Evolutionary conservation across 2,797 vertebrate genomes (phyloP).

Genomic region (Monodelphis domestica): DNA sequence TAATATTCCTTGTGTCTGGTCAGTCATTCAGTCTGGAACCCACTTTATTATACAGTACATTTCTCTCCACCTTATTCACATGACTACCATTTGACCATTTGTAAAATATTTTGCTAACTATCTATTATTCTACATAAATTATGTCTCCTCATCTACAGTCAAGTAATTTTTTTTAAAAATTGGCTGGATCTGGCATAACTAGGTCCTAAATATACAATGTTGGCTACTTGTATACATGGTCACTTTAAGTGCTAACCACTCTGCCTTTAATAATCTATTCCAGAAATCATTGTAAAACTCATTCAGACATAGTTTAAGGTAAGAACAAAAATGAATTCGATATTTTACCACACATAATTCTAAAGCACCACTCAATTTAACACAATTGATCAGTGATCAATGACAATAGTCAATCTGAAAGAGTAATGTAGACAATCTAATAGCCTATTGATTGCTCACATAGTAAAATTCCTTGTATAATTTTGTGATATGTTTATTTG

Average conservation of each 20-base stretch:
- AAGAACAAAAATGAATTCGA: neutral
- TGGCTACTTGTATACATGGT: too few species aligned
- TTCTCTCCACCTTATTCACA: neutral
- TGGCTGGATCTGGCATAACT: neutral
- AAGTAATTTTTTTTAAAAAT: neutral
- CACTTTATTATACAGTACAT: neutral
- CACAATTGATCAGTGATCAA: neutral
- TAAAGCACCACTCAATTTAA: neutral
- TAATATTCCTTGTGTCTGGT: neutral
- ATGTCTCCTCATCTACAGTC: neutral
- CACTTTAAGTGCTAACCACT: neutral
- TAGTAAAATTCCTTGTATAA: neutral
- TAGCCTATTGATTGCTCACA: neutral
- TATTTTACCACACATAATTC: neutral
- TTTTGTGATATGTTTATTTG: slow-evolving; percentile 9
- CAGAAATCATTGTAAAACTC: neutral
- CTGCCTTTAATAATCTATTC: neutral
- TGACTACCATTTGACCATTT: neutral
- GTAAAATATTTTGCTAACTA: neutral
- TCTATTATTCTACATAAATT: neutral
- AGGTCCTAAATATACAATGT: neutral
- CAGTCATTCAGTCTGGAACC: neutral
- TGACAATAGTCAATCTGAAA: neutral
- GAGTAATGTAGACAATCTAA: neutral
- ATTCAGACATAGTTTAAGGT: neutral